Evolutionary conservation across 2,888 invertebrate species (phyloP).

Genomic region (Chaetoderma sp.): DNA sequence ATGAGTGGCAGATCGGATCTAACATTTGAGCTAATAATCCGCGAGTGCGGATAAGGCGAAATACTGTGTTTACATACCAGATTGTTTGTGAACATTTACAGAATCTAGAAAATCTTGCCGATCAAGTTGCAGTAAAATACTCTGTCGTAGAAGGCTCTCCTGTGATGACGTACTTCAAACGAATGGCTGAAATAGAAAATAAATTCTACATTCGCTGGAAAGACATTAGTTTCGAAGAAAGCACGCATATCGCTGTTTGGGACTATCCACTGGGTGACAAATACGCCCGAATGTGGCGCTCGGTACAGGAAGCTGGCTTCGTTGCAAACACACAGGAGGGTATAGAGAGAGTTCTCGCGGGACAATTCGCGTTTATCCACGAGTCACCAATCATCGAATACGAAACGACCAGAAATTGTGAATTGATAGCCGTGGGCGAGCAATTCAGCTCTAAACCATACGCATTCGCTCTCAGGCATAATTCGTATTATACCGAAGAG

Average conservation of each 20-base stretch:
- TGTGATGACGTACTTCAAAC: conserved; percentile 42
- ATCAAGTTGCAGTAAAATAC: too few relatives aligned
- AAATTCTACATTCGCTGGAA: conserved; percentile 47
- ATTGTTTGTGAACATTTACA: too few relatives aligned
- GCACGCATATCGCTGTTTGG: conserved; percentile 46
- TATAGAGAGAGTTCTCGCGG: conserved; percentile 75
- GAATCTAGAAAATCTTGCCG: too few relatives aligned
- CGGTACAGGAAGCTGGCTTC: conserved; percentile 84
- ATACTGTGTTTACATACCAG: too few relatives aligned
- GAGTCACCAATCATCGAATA: conserved; percentile 52
- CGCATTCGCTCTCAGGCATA: conserved; percentile 48
- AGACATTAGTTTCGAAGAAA: conserved; percentile 40
- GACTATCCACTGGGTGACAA: conserved; percentile 91
- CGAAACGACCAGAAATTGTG: conserved; percentile 37
- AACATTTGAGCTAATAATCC: too few relatives aligned
- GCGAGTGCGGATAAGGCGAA: too few relatives aligned
- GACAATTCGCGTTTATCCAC: conserved; percentile 46
- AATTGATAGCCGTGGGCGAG: conserved; percentile 45
- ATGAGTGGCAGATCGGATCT: too few relatives aligned
- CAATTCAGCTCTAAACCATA: conserved; percentile 50
- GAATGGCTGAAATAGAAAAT: conserved; percentile 43
- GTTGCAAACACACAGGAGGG: conserved; percentile 80
- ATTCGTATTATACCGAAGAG: conserved; percentile 38
- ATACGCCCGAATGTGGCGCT: conserved; percentile 86
- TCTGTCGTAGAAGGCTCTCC: conserved; percentile 32